Base-by-base conservation (phyloP, 2,888 invertebrate species). In the Euplexia lucipara region DNA sequence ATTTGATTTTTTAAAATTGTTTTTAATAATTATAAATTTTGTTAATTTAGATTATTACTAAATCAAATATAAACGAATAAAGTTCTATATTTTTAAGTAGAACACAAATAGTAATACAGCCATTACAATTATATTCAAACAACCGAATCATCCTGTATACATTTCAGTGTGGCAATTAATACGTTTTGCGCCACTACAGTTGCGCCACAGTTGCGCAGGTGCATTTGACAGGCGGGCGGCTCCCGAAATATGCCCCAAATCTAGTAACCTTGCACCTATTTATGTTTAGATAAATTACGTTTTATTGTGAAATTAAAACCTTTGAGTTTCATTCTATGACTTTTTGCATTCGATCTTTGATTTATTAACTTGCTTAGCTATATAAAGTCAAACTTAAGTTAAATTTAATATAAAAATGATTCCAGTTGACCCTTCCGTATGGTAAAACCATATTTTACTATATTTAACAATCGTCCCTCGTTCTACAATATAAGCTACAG, bases 121-220 rank as follows among this genome's bases (percentile, higher is more conserved):
- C 3, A 41, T 5, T 2, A 37, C 9, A 66, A 34, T 16, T 9
- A 34, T 37, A 22, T 18, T 22, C 14, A 48, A 52, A 37, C 20
- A 60, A 72, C 4, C 9, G 30, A 53, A 82, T 60, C 87, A 81
- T 2, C 82, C 87, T 89, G 86, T 89, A 82, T 63, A 49, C 26
- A 66, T 82, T 78, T 66, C 69, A 83, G 81, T 86, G 86, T 79
- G 69, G 86, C 84, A 90, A 91, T 91, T 89, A 91, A 90, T 87
- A 78, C 72, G 79, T 83, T 83, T 88, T 89, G 82, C 89, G 82
- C 82, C 86, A 87, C 62, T n/a, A 47, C 58, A 60, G 67, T 84
- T 83, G 83, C 84, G 83, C 81, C 76, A 84, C 71, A 51, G 74
- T 88, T 85, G 85, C 87, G 79, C 73, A 79, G 69, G 62, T 70